Percentiles rank a stretch among this genome's conserved stretches.
Conservation (phyloP, 2,797 vertebrate species). For the Orientallactaga sibirica region DNA sequence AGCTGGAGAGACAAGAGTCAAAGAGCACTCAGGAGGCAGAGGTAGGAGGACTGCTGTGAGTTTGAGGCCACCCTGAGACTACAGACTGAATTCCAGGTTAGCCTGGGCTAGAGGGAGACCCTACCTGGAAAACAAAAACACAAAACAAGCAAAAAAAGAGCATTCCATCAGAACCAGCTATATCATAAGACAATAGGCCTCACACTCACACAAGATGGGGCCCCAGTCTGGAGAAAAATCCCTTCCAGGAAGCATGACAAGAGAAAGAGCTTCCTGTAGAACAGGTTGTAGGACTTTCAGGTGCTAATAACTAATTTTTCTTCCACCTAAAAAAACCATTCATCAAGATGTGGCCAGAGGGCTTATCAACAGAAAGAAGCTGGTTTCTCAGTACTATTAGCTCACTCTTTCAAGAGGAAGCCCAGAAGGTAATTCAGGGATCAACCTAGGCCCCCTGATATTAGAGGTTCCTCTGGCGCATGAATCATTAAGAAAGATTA, state of each 20-base stretch:
- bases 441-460: not conserved
- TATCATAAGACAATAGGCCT: constrained; percentile 17
- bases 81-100: no score
- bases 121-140: no score
- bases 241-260: constrained; percentile 42
- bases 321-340: constrained; percentile 50
- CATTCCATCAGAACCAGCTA: constrained; percentile 13
- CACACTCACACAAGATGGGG: not conserved
- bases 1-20: not conserved
- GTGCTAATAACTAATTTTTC: constrained; percentile 48
- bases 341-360: constrained; percentile 27
- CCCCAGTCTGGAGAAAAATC: constrained; percentile 28
- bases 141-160: not conserved
- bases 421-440: not conserved
- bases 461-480: not conserved
- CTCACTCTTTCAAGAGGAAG: constrained; percentile 37
- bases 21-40: not conserved
- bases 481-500: constrained; percentile 34
- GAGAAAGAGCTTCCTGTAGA: constrained; percentile 44
- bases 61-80: no score
- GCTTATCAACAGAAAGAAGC: constrained; percentile 3
- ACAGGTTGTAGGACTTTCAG: constrained; percentile 42
- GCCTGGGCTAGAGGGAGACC: no score
- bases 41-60: no score
- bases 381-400: constrained; percentile 37